Percentiles rank a stretch among this genome's conserved stretches.
Conservation (phyloP, 2,888 invertebrate species). For the Eurytoma adleriae region DNA sequence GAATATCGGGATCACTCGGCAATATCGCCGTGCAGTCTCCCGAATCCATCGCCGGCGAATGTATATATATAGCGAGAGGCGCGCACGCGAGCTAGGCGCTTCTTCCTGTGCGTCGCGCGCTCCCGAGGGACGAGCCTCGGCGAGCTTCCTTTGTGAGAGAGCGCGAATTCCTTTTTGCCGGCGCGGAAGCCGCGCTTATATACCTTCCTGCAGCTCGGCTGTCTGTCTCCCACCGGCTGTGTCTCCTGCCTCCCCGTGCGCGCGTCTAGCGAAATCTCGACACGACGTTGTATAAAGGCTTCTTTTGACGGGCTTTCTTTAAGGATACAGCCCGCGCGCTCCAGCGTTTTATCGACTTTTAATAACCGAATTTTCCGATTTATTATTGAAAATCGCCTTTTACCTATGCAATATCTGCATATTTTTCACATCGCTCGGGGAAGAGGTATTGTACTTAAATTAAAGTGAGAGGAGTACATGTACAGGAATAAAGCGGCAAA, state of each 20-base stretch:
- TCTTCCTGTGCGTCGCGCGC: not conserved
- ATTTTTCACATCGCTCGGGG: not conserved
- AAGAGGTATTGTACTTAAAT: too few relatives aligned
- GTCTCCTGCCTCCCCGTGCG: not conserved
- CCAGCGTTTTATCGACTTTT: not conserved
- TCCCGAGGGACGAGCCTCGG: not conserved
- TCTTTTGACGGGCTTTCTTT: not conserved
- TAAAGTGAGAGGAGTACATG: not conserved
- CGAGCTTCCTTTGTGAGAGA: constrained; percentile 26
- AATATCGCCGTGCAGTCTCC: not conserved
- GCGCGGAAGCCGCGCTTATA: not conserved
- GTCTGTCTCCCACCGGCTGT: not conserved
- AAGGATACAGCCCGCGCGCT: not conserved
- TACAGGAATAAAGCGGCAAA: too few relatives aligned
- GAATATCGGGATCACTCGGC: not conserved
- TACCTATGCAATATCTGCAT: not conserved
- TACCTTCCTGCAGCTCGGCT: not conserved
- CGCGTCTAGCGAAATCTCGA: constrained; percentile 5
- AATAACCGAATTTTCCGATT: not conserved
- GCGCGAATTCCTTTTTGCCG: constrained; percentile 28
- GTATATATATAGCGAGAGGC: not conserved
- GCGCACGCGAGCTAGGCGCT: constrained; percentile 4
- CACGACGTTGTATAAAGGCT: not conserved
- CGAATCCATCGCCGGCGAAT: not conserved
- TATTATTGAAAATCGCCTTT: not conserved